Percentiles rank a stretch among this genome's conserved stretches.
Conservation (phyloP, 2,888 invertebrate genomes). For the Andrena fulva region DNA sequence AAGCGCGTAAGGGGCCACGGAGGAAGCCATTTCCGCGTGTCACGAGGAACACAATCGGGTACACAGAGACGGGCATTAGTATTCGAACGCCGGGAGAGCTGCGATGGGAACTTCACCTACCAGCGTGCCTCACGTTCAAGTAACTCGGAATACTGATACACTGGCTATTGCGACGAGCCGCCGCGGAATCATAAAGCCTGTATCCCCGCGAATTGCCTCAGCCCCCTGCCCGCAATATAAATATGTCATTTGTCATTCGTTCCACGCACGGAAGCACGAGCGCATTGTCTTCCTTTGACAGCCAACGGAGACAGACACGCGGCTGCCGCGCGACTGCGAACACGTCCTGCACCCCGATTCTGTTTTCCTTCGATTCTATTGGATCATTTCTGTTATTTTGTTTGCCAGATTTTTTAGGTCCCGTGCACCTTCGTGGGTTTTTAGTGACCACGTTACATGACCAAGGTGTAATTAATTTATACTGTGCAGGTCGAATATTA, state of each 20-base stretch:
- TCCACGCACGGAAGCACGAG: constrained; percentile 45
- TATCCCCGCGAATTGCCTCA: constrained; percentile 55
- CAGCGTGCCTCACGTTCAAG: constrained; percentile 62
- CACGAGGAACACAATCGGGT: constrained; percentile 61
- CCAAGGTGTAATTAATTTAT: too few relatives aligned
- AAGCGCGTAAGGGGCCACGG: constrained; percentile 32
- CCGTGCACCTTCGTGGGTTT: too few relatives aligned
- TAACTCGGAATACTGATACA: constrained; percentile 64
- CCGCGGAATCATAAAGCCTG: constrained; percentile 57
- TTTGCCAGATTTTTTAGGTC: too few relatives aligned
- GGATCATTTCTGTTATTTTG: too few relatives aligned
- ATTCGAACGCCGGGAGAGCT: constrained; percentile 65
- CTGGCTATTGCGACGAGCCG: constrained; percentile 50
- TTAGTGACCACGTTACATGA: too few relatives aligned
- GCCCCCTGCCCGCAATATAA: constrained; percentile 38
- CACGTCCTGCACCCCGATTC: neutral
- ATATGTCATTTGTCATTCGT: constrained; percentile 56
- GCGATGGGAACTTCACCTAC: constrained; percentile 70
- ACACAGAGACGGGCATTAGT: constrained; percentile 66
- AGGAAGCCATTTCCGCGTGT: constrained; percentile 69
- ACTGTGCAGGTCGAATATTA: too few relatives aligned
- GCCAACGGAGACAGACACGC: neutral
- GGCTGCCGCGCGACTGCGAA: neutral
- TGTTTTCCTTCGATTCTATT: neutral
- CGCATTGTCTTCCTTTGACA: constrained; percentile 41